phyloP scores from a whole-genome alignment of 2,113 vertebrate genomes.

The Forbesichthys papilliferus region DNA sequence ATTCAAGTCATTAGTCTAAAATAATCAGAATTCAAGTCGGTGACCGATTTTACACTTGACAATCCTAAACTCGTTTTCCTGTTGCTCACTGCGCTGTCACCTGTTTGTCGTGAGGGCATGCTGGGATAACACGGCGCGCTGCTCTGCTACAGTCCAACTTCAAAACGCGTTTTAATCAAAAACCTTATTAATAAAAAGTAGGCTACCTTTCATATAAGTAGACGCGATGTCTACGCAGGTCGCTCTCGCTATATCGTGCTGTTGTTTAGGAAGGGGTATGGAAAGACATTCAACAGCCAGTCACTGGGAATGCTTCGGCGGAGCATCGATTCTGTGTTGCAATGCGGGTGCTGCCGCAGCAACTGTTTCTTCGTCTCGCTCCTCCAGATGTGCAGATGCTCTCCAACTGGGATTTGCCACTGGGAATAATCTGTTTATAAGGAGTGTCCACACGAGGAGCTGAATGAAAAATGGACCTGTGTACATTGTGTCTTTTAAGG shows the following conservation, averaged over 20 bases:
- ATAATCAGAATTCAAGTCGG: too few relatives aligned
- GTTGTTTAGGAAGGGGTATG: background rate
- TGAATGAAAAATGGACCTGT: background rate
- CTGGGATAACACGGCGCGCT: too few relatives aligned
- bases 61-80: slow-evolving; percentile 2
- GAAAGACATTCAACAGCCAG: slow-evolving; percentile 45
- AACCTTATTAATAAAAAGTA: background rate
- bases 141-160: slow-evolving; percentile 41
- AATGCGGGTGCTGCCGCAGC: slow-evolving; percentile 64
- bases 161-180: slow-evolving; percentile 16
- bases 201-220: background rate
- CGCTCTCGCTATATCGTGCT: background rate
- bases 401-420: too few relatives aligned
- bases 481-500: background rate
- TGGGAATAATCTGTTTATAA: too few relatives aligned
- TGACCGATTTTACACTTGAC: too few relatives aligned
- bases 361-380: slow-evolving; percentile 8
- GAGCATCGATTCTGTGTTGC: slow-evolving; percentile 62
- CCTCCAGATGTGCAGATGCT: slow-evolving; percentile 47
- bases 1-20: slow-evolving; percentile 35
- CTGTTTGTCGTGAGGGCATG: background rate
- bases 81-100: slow-evolving; percentile 15
- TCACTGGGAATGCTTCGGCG: slow-evolving; percentile 16
- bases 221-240: background rate
- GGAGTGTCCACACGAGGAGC: background rate